Evolutionary conservation across 2,888 invertebrate genomes (phyloP).

Genomic region (Cerastoderma edule): DNA sequence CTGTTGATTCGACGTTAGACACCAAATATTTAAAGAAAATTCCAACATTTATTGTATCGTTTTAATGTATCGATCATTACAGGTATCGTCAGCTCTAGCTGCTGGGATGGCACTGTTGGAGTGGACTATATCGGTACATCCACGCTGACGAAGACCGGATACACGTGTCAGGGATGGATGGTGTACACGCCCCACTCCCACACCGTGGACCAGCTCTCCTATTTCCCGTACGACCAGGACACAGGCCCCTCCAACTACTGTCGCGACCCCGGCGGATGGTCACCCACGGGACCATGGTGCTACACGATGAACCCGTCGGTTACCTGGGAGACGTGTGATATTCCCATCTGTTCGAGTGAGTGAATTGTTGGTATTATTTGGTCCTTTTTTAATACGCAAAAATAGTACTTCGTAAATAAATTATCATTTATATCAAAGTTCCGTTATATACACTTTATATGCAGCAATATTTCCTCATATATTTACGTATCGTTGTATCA

Average conservation of each 20-base stretch:
- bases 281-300: slow-evolving; percentile 34
- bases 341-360: slow-evolving; percentile 50
- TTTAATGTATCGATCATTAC: background rate
- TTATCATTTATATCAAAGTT: too few species aligned
- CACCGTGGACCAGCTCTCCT: slow-evolving; percentile 19
- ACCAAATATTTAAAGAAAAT: too few species aligned
- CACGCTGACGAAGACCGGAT: slow-evolving; percentile 28
- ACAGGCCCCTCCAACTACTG: slow-evolving; percentile 40
- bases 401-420: too few species aligned
- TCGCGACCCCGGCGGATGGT: slow-evolving; percentile 42
- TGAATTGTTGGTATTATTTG: too few species aligned
- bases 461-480: too few species aligned
- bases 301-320: slow-evolving; percentile 41
- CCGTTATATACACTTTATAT: too few species aligned
- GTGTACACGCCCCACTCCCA: slow-evolving; percentile 36
- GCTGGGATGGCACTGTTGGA: slow-evolving; percentile 34
- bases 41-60: background rate
- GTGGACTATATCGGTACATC: slow-evolving; percentile 38
- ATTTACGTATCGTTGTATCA: too few species aligned
- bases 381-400: too few species aligned
- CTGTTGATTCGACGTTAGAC: too few species aligned
- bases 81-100: slow-evolving; percentile 16
- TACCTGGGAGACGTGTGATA: slow-evolving; percentile 30
- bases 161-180: slow-evolving; percentile 43
- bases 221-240: slow-evolving; percentile 42